These are phyloP conservation scores for Scomber colias DNA, from an alignment of 2,113 vertebrate species.

Conservation along the genomic window DNA sequence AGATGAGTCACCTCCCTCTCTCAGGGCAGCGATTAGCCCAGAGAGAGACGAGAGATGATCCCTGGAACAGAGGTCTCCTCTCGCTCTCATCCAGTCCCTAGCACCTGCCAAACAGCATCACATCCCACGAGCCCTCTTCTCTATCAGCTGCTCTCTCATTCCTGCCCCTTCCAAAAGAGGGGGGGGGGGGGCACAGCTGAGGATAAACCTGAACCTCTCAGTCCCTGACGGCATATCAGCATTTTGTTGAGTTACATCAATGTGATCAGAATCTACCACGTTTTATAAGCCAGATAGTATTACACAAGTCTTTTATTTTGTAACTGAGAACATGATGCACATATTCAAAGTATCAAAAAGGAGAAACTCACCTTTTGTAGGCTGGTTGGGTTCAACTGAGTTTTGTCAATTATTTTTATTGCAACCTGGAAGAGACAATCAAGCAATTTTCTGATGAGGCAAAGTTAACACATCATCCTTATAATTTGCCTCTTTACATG, in stretches of 20 bases:
- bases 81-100: constrained; percentile 55
- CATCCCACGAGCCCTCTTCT: constrained; percentile 51
- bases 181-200: constrained; percentile 30
- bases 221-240: not conserved
- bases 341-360: not conserved
- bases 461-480: not conserved
- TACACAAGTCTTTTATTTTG: not conserved
- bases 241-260: constrained; percentile 25
- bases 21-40: constrained; percentile 63
- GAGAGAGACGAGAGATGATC: constrained; percentile 59
- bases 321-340: not conserved
- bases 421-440: constrained; percentile 80
- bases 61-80: constrained; percentile 67
- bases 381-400: constrained; percentile 88
- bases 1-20: constrained; percentile 67
- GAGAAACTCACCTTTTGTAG: constrained; percentile 83
- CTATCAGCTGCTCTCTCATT: constrained; percentile 52
- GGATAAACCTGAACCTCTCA: constrained; percentile 50
- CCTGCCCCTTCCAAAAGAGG: constrained; percentile 25
- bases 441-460: constrained; percentile 19
- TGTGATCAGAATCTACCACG: not conserved
- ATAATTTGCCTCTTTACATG: not conserved
- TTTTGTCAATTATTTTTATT: constrained; percentile 89
- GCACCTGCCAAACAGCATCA: constrained; percentile 76
- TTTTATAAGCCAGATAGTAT: not conserved